Conservation (phyloP, 2,888 invertebrate genomes). For the Diaperis boleti region DNA sequence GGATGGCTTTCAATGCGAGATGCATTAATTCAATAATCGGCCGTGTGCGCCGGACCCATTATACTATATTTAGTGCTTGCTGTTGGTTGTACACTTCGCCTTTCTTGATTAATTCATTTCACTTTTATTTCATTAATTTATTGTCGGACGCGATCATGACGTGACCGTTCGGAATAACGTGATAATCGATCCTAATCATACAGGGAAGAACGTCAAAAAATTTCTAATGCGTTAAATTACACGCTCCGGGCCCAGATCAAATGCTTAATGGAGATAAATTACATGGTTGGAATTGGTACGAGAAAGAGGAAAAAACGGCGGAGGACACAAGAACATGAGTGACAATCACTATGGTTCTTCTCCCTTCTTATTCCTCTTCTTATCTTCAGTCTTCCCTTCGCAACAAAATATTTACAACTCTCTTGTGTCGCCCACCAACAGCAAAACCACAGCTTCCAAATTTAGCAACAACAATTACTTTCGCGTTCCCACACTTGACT, state of each 20-base stretch:
- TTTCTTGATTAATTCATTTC: constrained; percentile 43
- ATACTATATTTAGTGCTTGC: constrained; percentile 34
- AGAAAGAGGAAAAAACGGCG: constrained; percentile 1
- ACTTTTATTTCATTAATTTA: constrained; percentile 42
- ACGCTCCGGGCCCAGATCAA: constrained; percentile 40
- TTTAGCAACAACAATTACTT: too few relatives aligned
- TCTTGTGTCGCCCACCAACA: too few relatives aligned
- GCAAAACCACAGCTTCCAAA: too few relatives aligned
- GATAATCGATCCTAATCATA: constrained; percentile 42
- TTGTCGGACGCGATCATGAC: constrained; percentile 31
- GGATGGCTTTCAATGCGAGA: constrained; percentile 46
- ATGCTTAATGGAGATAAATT: constrained; percentile 41
- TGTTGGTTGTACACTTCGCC: constrained; percentile 24
- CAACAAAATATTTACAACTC: too few relatives aligned
- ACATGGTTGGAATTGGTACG: constrained; percentile 27
- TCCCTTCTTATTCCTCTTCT: too few relatives aligned
- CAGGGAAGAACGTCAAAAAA: constrained; percentile 28
- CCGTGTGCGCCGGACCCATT: constrained; percentile 35
- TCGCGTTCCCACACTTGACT: constrained; percentile 31
- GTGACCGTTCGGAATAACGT: constrained; percentile 42
- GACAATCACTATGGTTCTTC: too few relatives aligned
- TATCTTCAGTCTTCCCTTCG: too few relatives aligned
- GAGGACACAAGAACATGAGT: too few relatives aligned
- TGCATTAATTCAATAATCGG: constrained; percentile 42
- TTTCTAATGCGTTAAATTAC: constrained; percentile 41